These are phyloP conservation scores for Cercopithecus mona DNA, from an alignment of 2,113 vertebrate genomes.

Conservation along the genomic window DNA sequence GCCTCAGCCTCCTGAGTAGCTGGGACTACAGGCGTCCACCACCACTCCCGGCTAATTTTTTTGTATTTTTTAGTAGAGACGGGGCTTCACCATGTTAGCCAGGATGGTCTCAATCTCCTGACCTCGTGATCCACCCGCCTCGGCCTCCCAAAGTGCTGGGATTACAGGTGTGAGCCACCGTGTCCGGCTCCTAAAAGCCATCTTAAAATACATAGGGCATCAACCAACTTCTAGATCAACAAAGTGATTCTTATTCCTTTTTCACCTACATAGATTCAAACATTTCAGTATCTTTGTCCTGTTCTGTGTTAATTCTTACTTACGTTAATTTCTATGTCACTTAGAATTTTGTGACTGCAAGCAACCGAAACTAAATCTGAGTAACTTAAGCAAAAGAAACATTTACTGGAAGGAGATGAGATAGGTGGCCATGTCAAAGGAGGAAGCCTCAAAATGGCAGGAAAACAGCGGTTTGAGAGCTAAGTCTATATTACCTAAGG, in stretches of 20 bases:
- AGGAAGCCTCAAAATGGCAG: neutral
- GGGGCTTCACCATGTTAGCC: no score
- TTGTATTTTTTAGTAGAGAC: no score
- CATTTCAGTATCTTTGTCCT: neutral
- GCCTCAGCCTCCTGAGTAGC: no score
- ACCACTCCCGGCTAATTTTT: no score
- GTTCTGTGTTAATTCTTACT: neutral
- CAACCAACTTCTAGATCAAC: neutral
- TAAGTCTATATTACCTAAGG: no score
- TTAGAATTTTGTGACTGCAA: neutral
- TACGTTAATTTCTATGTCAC: neutral
- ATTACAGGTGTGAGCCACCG: no score
- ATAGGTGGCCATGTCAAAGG: neutral
- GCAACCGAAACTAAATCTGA: neutral
- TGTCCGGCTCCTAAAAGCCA: no score
- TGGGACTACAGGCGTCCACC: no score
- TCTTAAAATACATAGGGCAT: neutral
- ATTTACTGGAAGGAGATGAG: neutral
- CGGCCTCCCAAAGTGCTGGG: no score
- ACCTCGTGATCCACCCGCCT: no score
- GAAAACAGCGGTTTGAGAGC: neutral
- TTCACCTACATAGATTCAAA: neutral
- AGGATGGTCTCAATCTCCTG: no score
- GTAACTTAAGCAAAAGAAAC: neutral
- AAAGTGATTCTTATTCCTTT: neutral